Evolutionary conservation across 2,113 vertebrate species (phyloP), one percentile per base, ranked within the genome.

Genomic region (Cinclus mexicanus): DNA sequence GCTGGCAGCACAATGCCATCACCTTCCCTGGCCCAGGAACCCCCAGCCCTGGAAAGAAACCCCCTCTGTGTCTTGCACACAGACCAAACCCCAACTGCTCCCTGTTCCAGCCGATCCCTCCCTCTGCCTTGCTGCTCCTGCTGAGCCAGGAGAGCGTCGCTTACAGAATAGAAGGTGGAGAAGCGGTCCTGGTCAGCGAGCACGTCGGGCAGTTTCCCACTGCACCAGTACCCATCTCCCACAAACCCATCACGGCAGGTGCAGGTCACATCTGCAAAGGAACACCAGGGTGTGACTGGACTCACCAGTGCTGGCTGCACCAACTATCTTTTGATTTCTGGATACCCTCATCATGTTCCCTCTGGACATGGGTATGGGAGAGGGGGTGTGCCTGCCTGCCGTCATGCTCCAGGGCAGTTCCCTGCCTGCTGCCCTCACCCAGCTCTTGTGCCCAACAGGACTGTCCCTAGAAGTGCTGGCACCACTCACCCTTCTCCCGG

Each of bases 121-220:
- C 49, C 41, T 72, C 25, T 2, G 3, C 65, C 81, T 9, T 12
- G 31, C 2, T 63, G 39, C 5, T 25, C 19, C 24, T 3, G 9
- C 22, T 28, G 49, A 14, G 5, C 33, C 72, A 19, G 85, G 49
- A 44, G 53, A 11, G 46, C 24, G 2, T 14, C 4, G 19, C 98
- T 98, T 89, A 99, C 99, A 12, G 98, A 98, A 19, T 99, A 99
- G 96, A 99, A 99, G 77, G 97, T 94, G 60, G 99, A 99, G 97
- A 99, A 98, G 97, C 98, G 98, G 37, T 97, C 94, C 6, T 98
- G 92, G 4, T 98, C 97, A 7, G 98, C 98, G 0, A 99, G 95
- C 13, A 99, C 98, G 0, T 97, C 98, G 0, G 98, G 98, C 77
- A 99, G 97, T 76, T 98, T 98, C 47, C 99, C 98, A 0, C 99